Conservation (phyloP, 2,888 invertebrate species). For the Ferdinandea cuprea region DNA sequence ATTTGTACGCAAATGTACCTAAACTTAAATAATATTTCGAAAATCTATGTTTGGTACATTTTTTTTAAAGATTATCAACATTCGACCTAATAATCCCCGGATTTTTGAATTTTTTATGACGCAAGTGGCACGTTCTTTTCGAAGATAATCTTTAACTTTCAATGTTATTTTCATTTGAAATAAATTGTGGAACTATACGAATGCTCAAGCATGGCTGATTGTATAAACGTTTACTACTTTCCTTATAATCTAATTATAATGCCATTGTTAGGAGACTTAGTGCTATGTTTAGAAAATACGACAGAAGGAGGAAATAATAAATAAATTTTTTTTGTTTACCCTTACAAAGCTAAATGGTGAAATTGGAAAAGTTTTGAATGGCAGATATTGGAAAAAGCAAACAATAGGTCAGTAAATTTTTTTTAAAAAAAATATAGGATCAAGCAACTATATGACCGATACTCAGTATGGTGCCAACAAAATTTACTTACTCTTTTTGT, state of each 20-base stretch:
- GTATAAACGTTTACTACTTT: not conserved
- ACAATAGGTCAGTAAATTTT: no score
- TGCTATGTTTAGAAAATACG: not conserved
- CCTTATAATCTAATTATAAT: conserved; percentile 8
- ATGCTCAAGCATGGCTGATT: not conserved
- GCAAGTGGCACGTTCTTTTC: conserved; percentile 20
- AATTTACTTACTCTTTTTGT: no score
- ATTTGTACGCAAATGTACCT: no score
- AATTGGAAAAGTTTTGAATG: not conserved
- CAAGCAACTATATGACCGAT: no score
- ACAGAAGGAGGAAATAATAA: no score
- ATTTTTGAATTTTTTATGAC: conserved; percentile 11
- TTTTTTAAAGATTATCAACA: conserved; percentile 9
- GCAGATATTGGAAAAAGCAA: no score
- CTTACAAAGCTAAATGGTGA: not conserved
- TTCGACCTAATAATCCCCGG: conserved; percentile 8
- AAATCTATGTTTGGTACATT: conserved; percentile 2
- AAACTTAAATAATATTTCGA: no score
- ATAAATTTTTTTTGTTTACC: not conserved
- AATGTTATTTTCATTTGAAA: conserved; percentile 12
- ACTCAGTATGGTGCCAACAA: no score
- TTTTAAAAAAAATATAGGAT: no score
- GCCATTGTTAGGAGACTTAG: not conserved
- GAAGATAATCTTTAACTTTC: conserved; percentile 27
- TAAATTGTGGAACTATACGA: not conserved